Conservation (phyloP, 2,797 vertebrate genomes). For the Okamejei kenojei region DNA sequence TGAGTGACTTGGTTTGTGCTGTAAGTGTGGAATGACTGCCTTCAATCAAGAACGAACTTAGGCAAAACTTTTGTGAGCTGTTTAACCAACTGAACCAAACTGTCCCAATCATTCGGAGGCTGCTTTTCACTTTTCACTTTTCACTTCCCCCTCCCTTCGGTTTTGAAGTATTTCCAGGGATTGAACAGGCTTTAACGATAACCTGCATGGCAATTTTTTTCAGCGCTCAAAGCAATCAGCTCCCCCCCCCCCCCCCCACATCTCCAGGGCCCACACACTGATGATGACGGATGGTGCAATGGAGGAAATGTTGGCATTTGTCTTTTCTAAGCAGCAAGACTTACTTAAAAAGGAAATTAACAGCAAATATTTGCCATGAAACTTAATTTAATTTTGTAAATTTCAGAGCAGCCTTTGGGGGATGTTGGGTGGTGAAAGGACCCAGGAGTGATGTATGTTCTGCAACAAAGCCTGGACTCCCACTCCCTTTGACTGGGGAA, state of each 20-base stretch:
- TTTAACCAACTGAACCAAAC: not conserved
- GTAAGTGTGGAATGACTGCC: too few relatives aligned
- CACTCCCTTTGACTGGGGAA: constrained; percentile 25
- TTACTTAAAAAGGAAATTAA: constrained; percentile 37
- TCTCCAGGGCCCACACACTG: constrained; percentile 12
- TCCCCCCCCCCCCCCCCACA: too few relatives aligned
- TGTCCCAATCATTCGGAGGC: too few relatives aligned
- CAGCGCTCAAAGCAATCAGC: not conserved
- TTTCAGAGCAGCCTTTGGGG: constrained; percentile 29
- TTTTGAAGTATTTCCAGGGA: not conserved
- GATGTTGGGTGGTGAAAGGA: not conserved
- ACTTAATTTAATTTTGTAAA: constrained; percentile 39
- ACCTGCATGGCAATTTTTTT: not conserved
- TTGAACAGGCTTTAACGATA: constrained; percentile 7
- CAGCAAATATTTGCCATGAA: constrained; percentile 38
- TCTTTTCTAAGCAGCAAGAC: constrained; percentile 29
- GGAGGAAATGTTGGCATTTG: constrained; percentile 26
- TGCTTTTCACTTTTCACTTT: too few relatives aligned
- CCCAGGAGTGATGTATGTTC: constrained; percentile 30
- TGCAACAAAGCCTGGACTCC: constrained; percentile 24
- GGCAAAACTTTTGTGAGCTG: not conserved
- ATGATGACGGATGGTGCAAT: constrained; percentile 28
- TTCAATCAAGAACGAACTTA: not conserved
- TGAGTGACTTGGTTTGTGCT: not conserved
- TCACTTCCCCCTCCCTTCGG: not conserved